Base-by-base conservation (phyloP, 2,797 vertebrate genomes). In the Pogoniulus pusillus region DNA sequence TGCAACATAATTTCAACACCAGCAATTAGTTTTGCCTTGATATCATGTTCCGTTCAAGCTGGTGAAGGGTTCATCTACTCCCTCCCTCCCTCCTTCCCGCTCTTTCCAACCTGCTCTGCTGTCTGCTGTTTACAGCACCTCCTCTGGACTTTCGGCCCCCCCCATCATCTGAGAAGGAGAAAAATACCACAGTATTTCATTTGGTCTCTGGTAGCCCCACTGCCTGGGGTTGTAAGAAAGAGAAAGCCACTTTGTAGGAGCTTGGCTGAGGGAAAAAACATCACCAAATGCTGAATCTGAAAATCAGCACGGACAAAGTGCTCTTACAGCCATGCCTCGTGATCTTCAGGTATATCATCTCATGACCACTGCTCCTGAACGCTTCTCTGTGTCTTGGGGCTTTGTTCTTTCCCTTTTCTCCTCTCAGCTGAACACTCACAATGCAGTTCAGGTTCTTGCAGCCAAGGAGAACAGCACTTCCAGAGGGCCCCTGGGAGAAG, bases 1-100 rank as follows among this genome's bases (percentile, higher is more conserved):
- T 59, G 60, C 73, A 91, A 79, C 81, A 82, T 96, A 91, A 96
- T 96, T 96, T 96, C 88, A 93, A 85, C 73, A 54, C 75, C 71
- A 87, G 88, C 96, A 94, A 90, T 95, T 95, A 96, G 93, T 97
- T 96, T 89, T 9, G 16, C 96, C 92, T 93, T 95, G 94, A 95
- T 93, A 86, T 81, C 88, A 77, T 91, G 90, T 95, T 91, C 86
- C 54, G 47, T 82, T 93, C 78, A 75, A 58, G 94, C 75, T 19
- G 10, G 62, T 73, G 82, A 91, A 95, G 78, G 84, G 82, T 80
- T 92, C 72, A 85, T 55, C 68, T 65, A 78, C 54, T 85, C 63
- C 81, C 69, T 79, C 63, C 81, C 69, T 79, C 69, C 79, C 66
- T 90, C 77, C 85, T 89, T 81, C 70, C 51, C 26, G 3, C 54